phyloP scores from a whole-genome alignment of 2,113 vertebrate genomes.

The Psophia crepitans region DNA sequence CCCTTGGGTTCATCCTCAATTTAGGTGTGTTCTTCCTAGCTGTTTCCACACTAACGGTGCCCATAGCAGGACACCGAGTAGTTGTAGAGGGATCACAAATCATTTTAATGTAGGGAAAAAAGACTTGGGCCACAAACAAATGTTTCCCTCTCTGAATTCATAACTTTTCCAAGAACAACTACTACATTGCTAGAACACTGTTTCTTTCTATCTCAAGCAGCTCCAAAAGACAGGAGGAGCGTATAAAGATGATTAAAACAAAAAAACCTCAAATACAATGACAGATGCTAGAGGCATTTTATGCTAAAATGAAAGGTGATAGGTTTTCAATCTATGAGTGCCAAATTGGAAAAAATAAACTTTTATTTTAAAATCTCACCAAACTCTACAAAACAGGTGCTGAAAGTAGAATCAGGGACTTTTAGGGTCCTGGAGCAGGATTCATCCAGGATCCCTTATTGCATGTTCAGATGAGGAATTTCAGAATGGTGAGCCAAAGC shows the following conservation, averaged over 20 bases:
- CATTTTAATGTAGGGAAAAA: background rate
- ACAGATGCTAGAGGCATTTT: background rate
- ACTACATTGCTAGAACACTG: background rate
- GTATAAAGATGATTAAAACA: background rate
- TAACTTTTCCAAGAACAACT: background rate
- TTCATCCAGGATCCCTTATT: background rate
- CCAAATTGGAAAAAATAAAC: background rate
- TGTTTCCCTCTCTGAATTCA: background rate
- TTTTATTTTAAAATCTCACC: background rate
- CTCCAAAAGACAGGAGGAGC: background rate
- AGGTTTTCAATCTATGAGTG: background rate
- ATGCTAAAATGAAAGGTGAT: background rate
- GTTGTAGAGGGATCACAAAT: background rate
- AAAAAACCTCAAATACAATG: background rate
- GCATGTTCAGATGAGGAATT: background rate
- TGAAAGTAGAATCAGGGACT: background rate
- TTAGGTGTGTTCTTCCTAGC: background rate
- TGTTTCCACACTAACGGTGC: background rate
- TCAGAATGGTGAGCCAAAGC: background rate
- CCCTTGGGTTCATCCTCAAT: background rate
- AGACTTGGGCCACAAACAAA: background rate
- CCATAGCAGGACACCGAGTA: background rate
- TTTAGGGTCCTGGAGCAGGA: background rate
- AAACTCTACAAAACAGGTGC: background rate
- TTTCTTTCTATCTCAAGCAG: background rate